Base-by-base conservation (phyloP, 2,797 vertebrate species). In the Chromobotia macracanthus region DNA sequence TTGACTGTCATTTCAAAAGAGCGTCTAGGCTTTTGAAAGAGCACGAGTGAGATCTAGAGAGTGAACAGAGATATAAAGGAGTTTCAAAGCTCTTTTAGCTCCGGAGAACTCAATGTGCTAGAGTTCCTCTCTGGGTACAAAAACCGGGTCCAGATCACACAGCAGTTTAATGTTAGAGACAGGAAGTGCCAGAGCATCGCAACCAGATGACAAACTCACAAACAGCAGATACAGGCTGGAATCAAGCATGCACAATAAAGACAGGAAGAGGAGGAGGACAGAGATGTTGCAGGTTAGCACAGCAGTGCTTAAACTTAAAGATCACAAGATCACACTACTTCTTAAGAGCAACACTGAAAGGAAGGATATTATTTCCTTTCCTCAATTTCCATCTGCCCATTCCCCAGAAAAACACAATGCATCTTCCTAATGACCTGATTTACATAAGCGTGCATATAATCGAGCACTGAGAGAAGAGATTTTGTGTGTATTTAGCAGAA, bases 341-440 rank as follows among this genome's bases (percentile, higher is more conserved):
- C 7, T 13, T 28, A 60, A 13, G 13, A 60, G 25, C 41, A 66
- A 68, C 75, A 68, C 64, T 60, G 12, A 21, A 25, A 46, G 44
- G 6, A 23, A 58, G 21, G 53, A 48, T 48, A 77, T 78, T 25
- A 38, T 25, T 65, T 78, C 31, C 41, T 53, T 46, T 25, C 68
- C 25, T 53, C 82, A 66, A 70, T 67, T 66, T 67, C 72, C 72
- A 28, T 76, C 79, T 75, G 28, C 51, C 50, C 23, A 41, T 55
- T 28, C 41, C 13, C 16, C 21, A 77, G 82, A 85, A 86, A 83
- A 88, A 83, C 81, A 79, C 53, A 75, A 78, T 77, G 81, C 83
- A 85, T 87, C 80, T 87, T 84, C 86, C 84, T 90, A 92, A 92
- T 91, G 86, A 90, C 82, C 83, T 87, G 46, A 91, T 93, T 91